Percentiles rank a stretch among this genome's conserved stretches.
These are phyloP conservation scores for Ectropis crepuscularia DNA, from an alignment of 2,888 invertebrate species.

Conservation along the genomic window DNA sequence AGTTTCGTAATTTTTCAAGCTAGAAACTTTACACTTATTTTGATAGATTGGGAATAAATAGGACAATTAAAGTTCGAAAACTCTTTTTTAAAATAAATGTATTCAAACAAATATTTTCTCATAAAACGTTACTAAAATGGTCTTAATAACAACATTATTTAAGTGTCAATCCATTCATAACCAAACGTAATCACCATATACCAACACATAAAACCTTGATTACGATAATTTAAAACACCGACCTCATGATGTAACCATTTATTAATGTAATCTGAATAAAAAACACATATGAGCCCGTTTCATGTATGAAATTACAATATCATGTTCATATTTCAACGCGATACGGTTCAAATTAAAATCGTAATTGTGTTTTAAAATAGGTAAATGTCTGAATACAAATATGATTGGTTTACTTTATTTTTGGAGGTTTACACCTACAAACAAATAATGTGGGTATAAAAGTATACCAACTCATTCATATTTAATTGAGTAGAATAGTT, in stretches of 20 bases:
- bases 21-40: too few relatives aligned
- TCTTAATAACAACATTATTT: neutral
- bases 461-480: too few relatives aligned
- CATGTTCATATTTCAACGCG: conserved; percentile 32
- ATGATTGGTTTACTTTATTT: neutral
- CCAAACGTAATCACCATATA: conserved; percentile 2
- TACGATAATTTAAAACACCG: conserved; percentile 25
- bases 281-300: conserved; percentile 34
- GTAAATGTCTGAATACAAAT: neutral
- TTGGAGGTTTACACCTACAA: neutral
- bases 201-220: conserved; percentile 11
- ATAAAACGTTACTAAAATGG: too few relatives aligned
- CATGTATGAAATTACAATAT: conserved; percentile 46
- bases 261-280: conserved; percentile 43
- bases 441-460: too few relatives aligned
- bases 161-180: conserved; percentile 1
- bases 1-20: too few relatives aligned
- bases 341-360: conserved; percentile 18
- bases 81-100: too few relatives aligned
- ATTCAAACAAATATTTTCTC: too few relatives aligned
- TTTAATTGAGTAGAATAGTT: too few relatives aligned
- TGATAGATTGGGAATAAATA: too few relatives aligned
- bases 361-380: conserved; percentile 17
- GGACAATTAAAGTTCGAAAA: too few relatives aligned
- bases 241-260: conserved; percentile 11